Conservation (phyloP, 2,113 vertebrate species). For the Nerophis ophidion region DNA sequence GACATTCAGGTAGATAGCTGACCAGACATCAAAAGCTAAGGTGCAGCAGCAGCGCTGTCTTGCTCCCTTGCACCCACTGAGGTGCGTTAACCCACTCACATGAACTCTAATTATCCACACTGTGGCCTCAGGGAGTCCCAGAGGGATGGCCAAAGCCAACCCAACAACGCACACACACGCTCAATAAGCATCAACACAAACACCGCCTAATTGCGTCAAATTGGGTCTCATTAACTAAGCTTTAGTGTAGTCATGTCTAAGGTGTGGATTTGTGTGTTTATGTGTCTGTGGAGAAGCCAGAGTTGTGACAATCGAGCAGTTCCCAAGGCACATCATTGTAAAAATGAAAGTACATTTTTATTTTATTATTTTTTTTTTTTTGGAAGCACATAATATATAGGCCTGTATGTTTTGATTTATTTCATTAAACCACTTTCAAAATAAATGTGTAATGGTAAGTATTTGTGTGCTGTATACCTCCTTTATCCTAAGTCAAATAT, state of each 20-base stretch:
- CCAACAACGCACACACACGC: constrained; percentile 25
- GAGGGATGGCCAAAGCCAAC: constrained; percentile 29
- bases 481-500: too few species aligned
- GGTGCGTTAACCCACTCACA: constrained; percentile 65
- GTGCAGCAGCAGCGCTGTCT: constrained; percentile 43
- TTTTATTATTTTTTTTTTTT: too few species aligned
- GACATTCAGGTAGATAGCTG: constrained; percentile 74
- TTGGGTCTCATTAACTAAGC: constrained; percentile 55
- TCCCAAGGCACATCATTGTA: neutral
- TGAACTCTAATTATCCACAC: constrained; percentile 67
- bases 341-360: too few species aligned
- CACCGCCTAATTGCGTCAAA: constrained; percentile 60
- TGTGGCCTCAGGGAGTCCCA: constrained; percentile 55
- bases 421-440: too few species aligned
- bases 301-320: neutral
- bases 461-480: too few species aligned
- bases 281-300: constrained; percentile 11
- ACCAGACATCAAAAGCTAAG: constrained; percentile 69
- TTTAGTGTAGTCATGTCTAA: constrained; percentile 38
- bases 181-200: constrained; percentile 64
- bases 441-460: too few species aligned
- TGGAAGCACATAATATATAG: too few species aligned
- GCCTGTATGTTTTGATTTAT: too few species aligned
- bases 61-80: constrained; percentile 47
- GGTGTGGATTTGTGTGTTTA: constrained; percentile 2